Conservation (phyloP, 2,797 vertebrate species). For the Siniperca obscura region DNA sequence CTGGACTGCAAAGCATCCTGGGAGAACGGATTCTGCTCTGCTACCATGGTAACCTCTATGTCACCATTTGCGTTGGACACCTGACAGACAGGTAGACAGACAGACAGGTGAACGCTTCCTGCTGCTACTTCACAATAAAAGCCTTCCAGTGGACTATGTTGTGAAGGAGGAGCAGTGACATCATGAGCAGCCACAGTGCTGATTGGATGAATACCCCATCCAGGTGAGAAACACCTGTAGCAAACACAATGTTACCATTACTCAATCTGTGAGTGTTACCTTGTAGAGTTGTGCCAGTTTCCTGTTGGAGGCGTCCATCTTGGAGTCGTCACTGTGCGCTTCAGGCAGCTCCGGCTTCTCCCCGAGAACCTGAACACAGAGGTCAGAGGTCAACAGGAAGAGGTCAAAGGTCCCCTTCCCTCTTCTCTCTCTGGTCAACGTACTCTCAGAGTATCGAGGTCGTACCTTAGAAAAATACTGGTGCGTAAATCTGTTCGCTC, state of each 20-base stretch:
- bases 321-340: slow-evolving; percentile 51
- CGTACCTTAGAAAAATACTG: too few relatives aligned
- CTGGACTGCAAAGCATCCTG: slow-evolving; percentile 70
- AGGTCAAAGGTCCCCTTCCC: too few relatives aligned
- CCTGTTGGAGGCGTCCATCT: slow-evolving; percentile 71
- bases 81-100: slow-evolving; percentile 47
- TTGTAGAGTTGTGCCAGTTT: slow-evolving; percentile 74
- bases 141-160: too few relatives aligned
- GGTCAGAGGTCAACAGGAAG: not conserved
- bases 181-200: not conserved
- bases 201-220: not conserved
- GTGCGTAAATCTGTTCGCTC: too few relatives aligned
- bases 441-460: too few relatives aligned
- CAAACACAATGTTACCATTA: not conserved
- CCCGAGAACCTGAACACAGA: slow-evolving; percentile 72
- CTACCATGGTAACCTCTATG: slow-evolving; percentile 71
- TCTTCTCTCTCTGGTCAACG: too few relatives aligned
- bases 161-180: not conserved
- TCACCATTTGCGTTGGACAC: slow-evolving; percentile 77
- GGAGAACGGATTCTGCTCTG: slow-evolving; percentile 73
- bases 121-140: not conserved
- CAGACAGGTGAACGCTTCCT: not conserved
- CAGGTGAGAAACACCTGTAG: not conserved
- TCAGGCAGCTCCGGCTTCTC: slow-evolving; percentile 77
- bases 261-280: slow-evolving; percentile 47